Conservation (phyloP, 1,140 invertebrate species). For the Drosophila takahashii region DNA sequence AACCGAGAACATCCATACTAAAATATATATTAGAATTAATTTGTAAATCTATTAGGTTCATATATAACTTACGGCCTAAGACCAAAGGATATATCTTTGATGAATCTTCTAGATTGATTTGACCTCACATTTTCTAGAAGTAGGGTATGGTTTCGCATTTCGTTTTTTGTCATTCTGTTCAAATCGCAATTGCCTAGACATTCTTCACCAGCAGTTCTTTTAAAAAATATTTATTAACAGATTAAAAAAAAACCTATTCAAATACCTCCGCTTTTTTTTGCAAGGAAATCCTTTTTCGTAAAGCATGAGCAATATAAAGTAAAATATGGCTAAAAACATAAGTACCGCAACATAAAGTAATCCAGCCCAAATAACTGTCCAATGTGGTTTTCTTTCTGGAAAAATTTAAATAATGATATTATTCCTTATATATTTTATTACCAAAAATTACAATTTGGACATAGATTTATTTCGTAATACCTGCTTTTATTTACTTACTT, state of each 20-base stretch:
- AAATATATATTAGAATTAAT: neutral
- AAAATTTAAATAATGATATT: slow-evolving; percentile 2
- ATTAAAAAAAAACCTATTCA: neutral
- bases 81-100: neutral
- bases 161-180: neutral
- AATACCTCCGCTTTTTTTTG: neutral
- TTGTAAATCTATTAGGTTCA: no score
- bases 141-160: neutral
- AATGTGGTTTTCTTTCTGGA: neutral
- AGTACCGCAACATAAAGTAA: slow-evolving; percentile 8
- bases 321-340: neutral
- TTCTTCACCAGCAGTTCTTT: neutral
- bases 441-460: neutral
- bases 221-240: neutral
- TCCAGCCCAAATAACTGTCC: neutral
- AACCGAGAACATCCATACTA: neutral
- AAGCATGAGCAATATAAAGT: neutral
- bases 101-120: neutral
- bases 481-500: neutral
- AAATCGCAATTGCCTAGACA: no score
- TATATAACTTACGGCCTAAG: neutral
- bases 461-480: neutral
- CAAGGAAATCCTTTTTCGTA: neutral
- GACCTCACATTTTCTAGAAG: neutral
- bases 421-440: slow-evolving; percentile 1